A percentile compares a stretch with the other conserved stretches of the same genome.
phyloP scores from a whole-genome alignment of 2,797 vertebrate genomes.

The Novumbra hubbsi region DNA sequence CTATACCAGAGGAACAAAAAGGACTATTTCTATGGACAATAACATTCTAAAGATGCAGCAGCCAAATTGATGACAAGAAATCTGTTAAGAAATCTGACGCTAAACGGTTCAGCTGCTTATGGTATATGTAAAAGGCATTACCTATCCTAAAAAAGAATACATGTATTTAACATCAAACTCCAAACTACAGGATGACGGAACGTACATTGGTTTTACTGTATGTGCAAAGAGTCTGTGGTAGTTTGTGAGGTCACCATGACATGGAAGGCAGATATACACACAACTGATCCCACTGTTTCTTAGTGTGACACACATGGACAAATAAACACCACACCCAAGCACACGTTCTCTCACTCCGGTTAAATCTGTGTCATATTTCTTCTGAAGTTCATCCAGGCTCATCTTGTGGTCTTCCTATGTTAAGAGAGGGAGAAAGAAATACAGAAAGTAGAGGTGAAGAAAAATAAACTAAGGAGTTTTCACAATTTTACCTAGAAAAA shows the following conservation, averaged over 20 bases:
- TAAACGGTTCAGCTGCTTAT: too few species aligned
- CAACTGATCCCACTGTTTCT: background rate
- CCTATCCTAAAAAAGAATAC: too few species aligned
- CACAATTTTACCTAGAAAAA: background rate
- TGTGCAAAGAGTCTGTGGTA: too few species aligned
- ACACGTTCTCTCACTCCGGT: constrained; percentile 76
- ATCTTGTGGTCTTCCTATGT: constrained; percentile 93
- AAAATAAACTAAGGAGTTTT: constrained; percentile 3
- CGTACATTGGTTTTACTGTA: too few species aligned
- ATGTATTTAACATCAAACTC: too few species aligned
- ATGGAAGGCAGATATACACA: background rate
- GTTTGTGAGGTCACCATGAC: background rate
- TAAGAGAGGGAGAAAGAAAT: constrained; percentile 23
- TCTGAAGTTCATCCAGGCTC: constrained; percentile 91
- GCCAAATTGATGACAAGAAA: too few species aligned
- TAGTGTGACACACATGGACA: background rate
- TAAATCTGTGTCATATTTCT: constrained; percentile 92
- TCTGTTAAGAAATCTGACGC: too few species aligned
- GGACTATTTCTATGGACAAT: too few species aligned
- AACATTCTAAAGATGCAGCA: too few species aligned
- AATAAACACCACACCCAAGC: constrained; percentile 6
- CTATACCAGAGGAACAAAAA: too few species aligned
- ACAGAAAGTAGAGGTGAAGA: constrained; percentile 19
- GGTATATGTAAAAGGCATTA: too few species aligned
- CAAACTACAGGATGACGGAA: too few species aligned